These are phyloP conservation scores for Notoglanidium macrostoma DNA, from an alignment of 2,797 vertebrate species.

Conservation along the genomic window DNA sequence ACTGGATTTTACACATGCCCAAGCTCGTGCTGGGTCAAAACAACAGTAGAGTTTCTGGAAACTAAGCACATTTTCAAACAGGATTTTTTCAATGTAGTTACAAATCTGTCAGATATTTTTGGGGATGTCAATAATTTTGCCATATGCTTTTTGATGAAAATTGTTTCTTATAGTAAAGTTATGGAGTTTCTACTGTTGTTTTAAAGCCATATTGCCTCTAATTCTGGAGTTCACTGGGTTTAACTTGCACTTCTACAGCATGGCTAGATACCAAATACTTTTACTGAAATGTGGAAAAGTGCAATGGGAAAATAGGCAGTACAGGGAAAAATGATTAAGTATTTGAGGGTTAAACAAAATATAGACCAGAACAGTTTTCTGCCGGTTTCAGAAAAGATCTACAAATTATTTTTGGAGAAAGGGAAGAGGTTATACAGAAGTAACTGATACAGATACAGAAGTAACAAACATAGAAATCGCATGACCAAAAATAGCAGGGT, in stretches of 20 bases:
- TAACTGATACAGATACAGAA: not conserved
- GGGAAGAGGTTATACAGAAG: not conserved
- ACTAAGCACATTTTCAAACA: no score
- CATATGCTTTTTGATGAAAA: no score
- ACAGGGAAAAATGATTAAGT: not conserved
- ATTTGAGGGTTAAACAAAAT: not conserved
- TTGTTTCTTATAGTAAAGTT: not conserved
- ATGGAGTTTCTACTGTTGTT: not conserved
- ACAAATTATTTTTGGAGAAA: not conserved
- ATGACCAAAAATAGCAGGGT: constrained; percentile 10
- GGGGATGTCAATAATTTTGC: no score
- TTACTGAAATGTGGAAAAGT: not conserved
- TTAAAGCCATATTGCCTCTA: not conserved
- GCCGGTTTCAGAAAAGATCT: not conserved
- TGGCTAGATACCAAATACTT: not conserved
- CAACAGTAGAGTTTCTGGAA: no score
- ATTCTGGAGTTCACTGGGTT: not conserved
- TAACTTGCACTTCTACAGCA: not conserved
- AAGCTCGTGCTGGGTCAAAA: no score
- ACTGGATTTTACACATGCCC: no score
- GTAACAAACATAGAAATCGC: constrained; percentile 5
- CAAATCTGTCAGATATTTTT: no score
- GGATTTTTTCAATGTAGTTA: no score
- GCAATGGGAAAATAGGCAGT: not conserved
- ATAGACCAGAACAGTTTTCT: not conserved